Evolutionary conservation across 1,140 invertebrate species (phyloP), one percentile per base, ranked within the genome.

Genomic region (Drosophila pseudoobscura): DNA sequence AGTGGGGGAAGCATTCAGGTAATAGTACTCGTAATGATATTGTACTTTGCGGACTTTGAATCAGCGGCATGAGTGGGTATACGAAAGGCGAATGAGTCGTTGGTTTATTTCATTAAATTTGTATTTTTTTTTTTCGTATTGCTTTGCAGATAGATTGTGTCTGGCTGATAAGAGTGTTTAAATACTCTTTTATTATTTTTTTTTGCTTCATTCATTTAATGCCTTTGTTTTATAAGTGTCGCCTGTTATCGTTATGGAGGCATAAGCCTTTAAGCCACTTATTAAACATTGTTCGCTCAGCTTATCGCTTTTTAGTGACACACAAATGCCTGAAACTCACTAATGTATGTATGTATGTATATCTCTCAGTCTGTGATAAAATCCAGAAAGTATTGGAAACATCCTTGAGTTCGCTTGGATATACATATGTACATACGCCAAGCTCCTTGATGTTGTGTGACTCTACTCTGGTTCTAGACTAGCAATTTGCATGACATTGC

Each of bases 161-260:
- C 24, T 29, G 6, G 11, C 52, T 44, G 66, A 69, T 69, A 69
- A 69, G 66, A 39, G 52, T 31, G 54, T 54, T 64, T 58, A 26
- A 29, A 68, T 57, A 35, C 51, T 65, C 53, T 53, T 47, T 57
- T 53, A 45, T 53, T 46, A 24, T 35, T 54, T 39, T 39, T 13
- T 11, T 39, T 39, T 22, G 35, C 39, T 50, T 11, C 65, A 68
- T 47, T 54, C 43, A 66, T 55, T 68, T 68, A 66, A 68, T 68
- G 65, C 61, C 61, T 66, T 66, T 68, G 65, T 68, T 68, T 68
- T 68, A 55, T 68, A 69, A 69, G 68, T 69, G 66, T 69, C 63
- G 66, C 45, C 20, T 60, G 68, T 49, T 75, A 70, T 64, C 64
- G 52, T 79, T 70, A 64, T 61, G 59, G 17, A 55, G 64, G 35